Evolutionary conservation across 2,113 vertebrate species (phyloP), one percentile per base, ranked within the genome.

Genomic region (Phalacrocorax brasilianus): DNA sequence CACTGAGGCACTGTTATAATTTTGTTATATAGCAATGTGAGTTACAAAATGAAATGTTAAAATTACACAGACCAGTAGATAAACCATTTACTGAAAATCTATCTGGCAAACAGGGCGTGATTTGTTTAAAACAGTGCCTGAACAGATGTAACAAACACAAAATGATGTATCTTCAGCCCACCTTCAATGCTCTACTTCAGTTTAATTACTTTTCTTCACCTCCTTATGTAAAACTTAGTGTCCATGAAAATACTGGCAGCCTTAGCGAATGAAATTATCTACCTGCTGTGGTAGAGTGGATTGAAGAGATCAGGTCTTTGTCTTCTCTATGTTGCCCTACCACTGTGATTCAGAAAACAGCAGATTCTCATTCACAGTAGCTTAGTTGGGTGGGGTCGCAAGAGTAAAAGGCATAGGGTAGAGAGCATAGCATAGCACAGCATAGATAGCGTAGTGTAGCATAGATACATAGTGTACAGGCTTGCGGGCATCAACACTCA

Each of bases 151-250:
- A 74, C 61, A 84, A 89, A 92, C 15, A 77, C 18, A 67, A 74
- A 92, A 86, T 55, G 2, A 84, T 71, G 11, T 80, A 26, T 58
- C 75, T 62, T 62, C 86, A 66, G 12, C 27, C 61, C 40, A 89
- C 40, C 32, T 94, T 89, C 19, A 94, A 56, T 49, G 62, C 11
- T 91, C 47, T 81, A 12, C 56, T 78, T 94, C 84, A 82, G 58
- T 58, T 96, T 94, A 87, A 95, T 95, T 96, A 75, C 68, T 82
- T 94, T 92, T 68, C 58, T 88, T 94, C 71, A 61, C 40, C 44
- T 89, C 19, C 21, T 75, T 56, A 3, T 40, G 44, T 55, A 78
- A 92, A 97, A 85, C 52, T 84, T 68, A 52, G 38, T 30, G 32
- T 38, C 52, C 9, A 2, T 91, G 89, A 89, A 93, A 84, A 81